Conservation (phyloP, 2,113 vertebrate species). For the Apteryx owenii region DNA sequence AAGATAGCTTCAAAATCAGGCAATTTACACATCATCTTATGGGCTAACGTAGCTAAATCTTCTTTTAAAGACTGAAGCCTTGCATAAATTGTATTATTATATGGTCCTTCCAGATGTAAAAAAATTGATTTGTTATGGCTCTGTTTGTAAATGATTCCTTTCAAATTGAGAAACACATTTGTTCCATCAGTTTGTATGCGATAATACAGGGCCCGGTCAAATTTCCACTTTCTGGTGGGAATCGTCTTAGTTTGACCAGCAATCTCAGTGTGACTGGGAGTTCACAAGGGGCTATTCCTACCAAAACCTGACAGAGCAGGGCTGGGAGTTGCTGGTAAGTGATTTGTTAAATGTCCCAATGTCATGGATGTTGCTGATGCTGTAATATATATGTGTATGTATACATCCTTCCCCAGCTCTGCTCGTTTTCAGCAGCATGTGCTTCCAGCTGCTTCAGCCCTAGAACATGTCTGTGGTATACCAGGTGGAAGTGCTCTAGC, state of each 20-base stretch:
- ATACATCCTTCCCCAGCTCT: background rate
- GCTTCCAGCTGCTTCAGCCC: slow-evolving; percentile 35
- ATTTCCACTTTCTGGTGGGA: slow-evolving; percentile 57
- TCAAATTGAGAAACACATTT: background rate
- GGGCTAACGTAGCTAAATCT: background rate
- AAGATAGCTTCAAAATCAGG: background rate
- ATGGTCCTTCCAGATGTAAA: slow-evolving; percentile 11
- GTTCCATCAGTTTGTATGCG: slow-evolving; percentile 11
- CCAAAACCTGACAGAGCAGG: background rate
- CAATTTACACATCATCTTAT: background rate
- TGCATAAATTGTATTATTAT: background rate
- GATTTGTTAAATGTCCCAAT: background rate
- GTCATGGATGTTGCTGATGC: background rate
- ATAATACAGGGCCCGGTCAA: slow-evolving; percentile 19
- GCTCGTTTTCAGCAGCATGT: background rate
- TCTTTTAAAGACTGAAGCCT: background rate
- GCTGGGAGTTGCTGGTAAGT: background rate
- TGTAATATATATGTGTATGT: background rate
- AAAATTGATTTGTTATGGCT: background rate
- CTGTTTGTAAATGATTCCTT: background rate
- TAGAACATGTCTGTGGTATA: background rate
- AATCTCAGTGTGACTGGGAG: background rate
- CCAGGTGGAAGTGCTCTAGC: slow-evolving; percentile 38
- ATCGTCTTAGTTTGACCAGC: background rate
- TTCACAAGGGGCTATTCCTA: background rate